Percentiles rank a stretch among this genome's conserved stretches.
Evolutionary conservation across 2,888 invertebrate genomes (phyloP).

Genomic region (Xylota sylvarum): DNA sequence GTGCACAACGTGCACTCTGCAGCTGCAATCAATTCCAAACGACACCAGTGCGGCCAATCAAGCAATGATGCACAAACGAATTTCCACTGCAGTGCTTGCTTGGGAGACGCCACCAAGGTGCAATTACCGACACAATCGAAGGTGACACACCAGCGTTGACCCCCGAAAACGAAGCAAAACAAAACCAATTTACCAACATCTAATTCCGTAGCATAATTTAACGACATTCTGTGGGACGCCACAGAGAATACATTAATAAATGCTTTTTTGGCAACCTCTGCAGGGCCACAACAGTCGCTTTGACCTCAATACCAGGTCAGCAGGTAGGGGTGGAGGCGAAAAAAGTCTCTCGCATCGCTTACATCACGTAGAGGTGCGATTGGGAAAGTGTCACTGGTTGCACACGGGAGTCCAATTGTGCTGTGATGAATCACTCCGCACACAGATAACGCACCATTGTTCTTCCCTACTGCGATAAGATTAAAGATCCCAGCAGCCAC

Average conservation of each 20-base stretch:
- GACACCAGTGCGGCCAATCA: slow-evolving; percentile 57
- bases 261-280: slow-evolving; percentile 70
- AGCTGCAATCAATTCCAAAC: slow-evolving; percentile 71
- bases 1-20: slow-evolving; percentile 49
- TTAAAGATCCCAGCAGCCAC: slow-evolving; percentile 12
- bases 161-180: slow-evolving; percentile 35
- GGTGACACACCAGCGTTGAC: slow-evolving; percentile 52
- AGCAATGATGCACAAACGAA: slow-evolving; percentile 44
- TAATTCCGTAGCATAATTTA: slow-evolving; percentile 61
- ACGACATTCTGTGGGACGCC: slow-evolving; percentile 61
- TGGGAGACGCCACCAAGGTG: slow-evolving; percentile 43
- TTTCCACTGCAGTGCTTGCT: slow-evolving; percentile 50
- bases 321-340: not conserved
- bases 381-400: slow-evolving; percentile 38
- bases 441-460: slow-evolving; percentile 33
- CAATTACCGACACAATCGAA: slow-evolving; percentile 46
- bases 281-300: slow-evolving; percentile 62
- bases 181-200: slow-evolving; percentile 65
- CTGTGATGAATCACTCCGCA: slow-evolving; percentile 26
- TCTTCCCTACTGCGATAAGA: slow-evolving; percentile 46
- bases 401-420: slow-evolving; percentile 3
- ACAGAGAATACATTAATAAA: slow-evolving; percentile 65
- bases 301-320: slow-evolving; percentile 50
- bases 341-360: slow-evolving; percentile 37
- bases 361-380: slow-evolving; percentile 47